Evolutionary conservation across 2,113 vertebrate genomes (phyloP), one percentile per base, ranked within the genome.

Genomic region (Recurvirostra avosetta): DNA sequence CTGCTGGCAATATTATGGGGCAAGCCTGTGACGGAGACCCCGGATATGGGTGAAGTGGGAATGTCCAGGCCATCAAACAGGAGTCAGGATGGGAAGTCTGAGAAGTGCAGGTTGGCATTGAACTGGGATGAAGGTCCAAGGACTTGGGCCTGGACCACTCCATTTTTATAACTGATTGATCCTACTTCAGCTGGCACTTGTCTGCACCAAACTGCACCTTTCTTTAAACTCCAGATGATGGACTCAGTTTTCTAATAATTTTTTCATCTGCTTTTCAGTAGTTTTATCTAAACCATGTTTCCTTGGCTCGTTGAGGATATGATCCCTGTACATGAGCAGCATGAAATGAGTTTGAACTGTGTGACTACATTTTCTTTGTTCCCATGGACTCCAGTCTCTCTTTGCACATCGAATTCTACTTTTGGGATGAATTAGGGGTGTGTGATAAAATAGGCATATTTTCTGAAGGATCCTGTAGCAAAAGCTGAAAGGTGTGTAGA

Each of bases 231-330:
- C 49, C 15, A 56, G 26, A 40, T 56, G 30, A 36, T 27, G 15
- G 23, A 79, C 3, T 1, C 9, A 41, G 25, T 26, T 92, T 93
- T 79, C 52, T 53, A 86, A 38, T 86, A 55, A 78, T 16, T 68
- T 92, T 94, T 86, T 29, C 86, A 88, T 90, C 67, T 97, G 62
- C 49, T 90, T 96, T 77, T 78, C 59, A 71, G 38, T 47, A 74
- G 38, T 81, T 94, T 94, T 95, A 87, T 77, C 65, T 77, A 93
- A 94, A 63, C 41, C 25, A 43, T 29, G n/a, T 89, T 91, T 87
- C 22, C 38, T 70, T 79, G 58, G 36, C 66, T 95, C 16, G 0
- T 36, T 68, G 26, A 71, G 15, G 12, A 40, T 78, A 53, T 38
- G 30, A 68, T 62, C 40, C 34, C 12, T 3, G 2, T 66, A 52